Evolutionary conservation across 2,113 vertebrate genomes (phyloP).

Genomic region (Pelusios castaneus): DNA sequence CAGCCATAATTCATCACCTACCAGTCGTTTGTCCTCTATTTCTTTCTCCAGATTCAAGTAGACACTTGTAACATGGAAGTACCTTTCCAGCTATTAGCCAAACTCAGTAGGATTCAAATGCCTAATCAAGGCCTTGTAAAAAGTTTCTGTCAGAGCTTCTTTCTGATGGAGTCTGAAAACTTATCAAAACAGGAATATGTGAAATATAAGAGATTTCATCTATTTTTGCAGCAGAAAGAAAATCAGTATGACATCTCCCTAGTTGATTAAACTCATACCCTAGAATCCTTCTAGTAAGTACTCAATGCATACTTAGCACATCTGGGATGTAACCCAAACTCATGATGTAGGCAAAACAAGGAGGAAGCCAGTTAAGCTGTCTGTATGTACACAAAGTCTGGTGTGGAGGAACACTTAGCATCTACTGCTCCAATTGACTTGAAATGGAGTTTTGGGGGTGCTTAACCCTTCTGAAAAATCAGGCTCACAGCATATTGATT

Average conservation of each 20-base stretch:
- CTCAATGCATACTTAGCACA: constrained; percentile 64
- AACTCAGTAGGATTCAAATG: constrained; percentile 18
- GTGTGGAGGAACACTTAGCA: background rate
- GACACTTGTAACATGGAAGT: background rate
- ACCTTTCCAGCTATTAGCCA: background rate
- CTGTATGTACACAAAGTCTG: background rate
- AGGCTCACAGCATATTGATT: fast-evolving
- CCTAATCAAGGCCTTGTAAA: constrained; percentile 6
- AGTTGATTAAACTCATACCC: constrained; percentile 38
- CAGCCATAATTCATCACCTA: constrained; percentile 45
- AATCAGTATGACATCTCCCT: constrained; percentile 25
- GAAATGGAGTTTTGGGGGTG: fast-evolving
- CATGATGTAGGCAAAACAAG: constrained; percentile 50
- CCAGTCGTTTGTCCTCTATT: constrained; percentile 53
- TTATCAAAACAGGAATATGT: constrained; percentile 49
- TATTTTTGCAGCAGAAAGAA: constrained; percentile 57
- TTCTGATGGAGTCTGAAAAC: constrained; percentile 24
- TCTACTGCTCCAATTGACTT: background rate
- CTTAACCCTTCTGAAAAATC: background rate
- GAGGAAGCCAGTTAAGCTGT: background rate
- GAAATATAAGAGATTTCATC: constrained; percentile 62
- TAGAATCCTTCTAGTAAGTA: constrained; percentile 40
- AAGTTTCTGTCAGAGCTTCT: constrained; percentile 10
- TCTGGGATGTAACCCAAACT: constrained; percentile 70
- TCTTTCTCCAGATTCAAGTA: background rate